Base-by-base conservation (phyloP, 1,140 invertebrate species). In the Cyclina sinensis region DNA sequence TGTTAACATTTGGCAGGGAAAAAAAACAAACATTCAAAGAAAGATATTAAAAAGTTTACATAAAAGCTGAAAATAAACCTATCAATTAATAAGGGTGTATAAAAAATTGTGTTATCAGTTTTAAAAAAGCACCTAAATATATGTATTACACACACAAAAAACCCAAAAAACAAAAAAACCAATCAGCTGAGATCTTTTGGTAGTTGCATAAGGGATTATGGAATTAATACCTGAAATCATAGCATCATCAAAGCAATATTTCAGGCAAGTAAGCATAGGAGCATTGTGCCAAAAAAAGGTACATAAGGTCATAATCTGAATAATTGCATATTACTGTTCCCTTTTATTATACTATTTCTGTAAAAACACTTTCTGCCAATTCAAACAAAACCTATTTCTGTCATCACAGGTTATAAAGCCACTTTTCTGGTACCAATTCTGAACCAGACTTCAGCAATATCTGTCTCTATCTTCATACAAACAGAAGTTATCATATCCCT, bases 41-140 rank as follows among this genome's bases (percentile, higher is more conserved):
- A 7, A 65, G 12, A 59, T 65, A 5, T 11, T 37, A 27, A 70
- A 70, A 70, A 70, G 32, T 14, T 32, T 70, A 21, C 7, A 70
- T 18, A 65, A 37, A 70, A 70, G 65, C 65, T 37, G 65, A 27
- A 70, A 70, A 70, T 37, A 37, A 70, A 70, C 21, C 14, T 2
- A 70, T 70, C 37, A 39, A 37, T 70, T 3, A 70, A 70, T 11
- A n/a, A 70, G 65, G 65, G 65, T 70, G 65, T 70, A 70, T n/a
- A 1, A 37, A 30, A 48, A 57, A 21, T 57, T 18, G 16, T 57
- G 14, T 57, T 57, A 62, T 27, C 57, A 27, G 57, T 27, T 5
- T 24, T 24, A 62, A 62, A n/a, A n/a, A 9, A 27, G 24, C 9
- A 27, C 27, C 27, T 62, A 62, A n/a, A 62, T 62, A 57, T 11